Conservation (phyloP, 2,797 vertebrate genomes). For the Liparis tanakae region DNA sequence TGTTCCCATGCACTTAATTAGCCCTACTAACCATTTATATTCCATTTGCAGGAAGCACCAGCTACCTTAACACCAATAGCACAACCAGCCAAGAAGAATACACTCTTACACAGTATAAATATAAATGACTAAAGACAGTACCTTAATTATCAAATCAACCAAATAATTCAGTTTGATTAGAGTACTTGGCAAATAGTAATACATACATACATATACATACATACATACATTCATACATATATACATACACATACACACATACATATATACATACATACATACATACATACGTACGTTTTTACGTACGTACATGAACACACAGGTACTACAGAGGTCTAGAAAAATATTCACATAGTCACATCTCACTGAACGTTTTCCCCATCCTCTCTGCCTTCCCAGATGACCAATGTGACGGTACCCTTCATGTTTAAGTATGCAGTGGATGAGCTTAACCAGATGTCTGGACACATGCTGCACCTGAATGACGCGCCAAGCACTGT, state of each 20-base stretch:
- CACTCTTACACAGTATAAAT: slow-evolving; percentile 21
- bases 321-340: slow-evolving; percentile 12
- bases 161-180: neutral
- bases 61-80: slow-evolving; percentile 64
- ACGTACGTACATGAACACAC: too few relatives aligned
- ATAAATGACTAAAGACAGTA: neutral
- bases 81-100: slow-evolving; percentile 57
- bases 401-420: slow-evolving; percentile 95
- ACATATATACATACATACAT: neutral
- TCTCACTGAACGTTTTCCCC: slow-evolving; percentile 33
- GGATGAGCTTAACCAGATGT: slow-evolving; percentile 97
- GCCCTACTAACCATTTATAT: slow-evolving; percentile 85
- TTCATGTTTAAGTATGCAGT: slow-evolving; percentile 99
- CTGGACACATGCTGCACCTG: slow-evolving; percentile 95
- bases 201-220: neutral
- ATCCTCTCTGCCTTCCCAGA: slow-evolving; percentile 74
- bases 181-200: neutral
- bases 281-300: too few relatives aligned
- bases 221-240: too few relatives aligned
- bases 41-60: slow-evolving; percentile 82
- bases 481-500: slow-evolving; percentile 92
- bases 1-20: slow-evolving; percentile 85
- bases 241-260: too few relatives aligned
- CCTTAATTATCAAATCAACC: neutral
- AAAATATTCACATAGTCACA: slow-evolving; percentile 2